Percentiles rank a stretch among this genome's conserved stretches.
phyloP scores from a whole-genome alignment of 2,113 vertebrate genomes.

The Alethe castanea region DNA sequence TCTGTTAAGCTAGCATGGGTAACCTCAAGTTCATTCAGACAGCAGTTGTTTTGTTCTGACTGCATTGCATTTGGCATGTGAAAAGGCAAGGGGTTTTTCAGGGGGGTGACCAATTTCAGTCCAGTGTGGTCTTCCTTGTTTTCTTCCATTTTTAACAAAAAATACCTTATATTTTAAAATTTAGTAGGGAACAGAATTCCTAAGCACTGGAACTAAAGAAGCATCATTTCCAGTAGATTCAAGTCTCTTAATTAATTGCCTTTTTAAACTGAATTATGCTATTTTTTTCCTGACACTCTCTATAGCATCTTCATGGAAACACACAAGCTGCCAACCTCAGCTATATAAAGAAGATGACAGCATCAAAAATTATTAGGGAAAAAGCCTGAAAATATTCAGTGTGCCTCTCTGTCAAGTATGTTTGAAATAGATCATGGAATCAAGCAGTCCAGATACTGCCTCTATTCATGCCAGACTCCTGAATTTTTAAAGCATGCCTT shows the following conservation, averaged over 20 bases:
- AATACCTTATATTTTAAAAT: not conserved
- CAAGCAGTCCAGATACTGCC: not conserved
- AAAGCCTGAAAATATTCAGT: not conserved
- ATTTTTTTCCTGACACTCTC: not conserved
- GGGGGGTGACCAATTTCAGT: not conserved
- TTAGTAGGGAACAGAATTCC: not conserved
- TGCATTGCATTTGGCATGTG: not conserved
- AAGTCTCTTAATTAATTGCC: not conserved
- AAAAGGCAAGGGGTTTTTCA: not conserved
- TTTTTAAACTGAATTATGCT: constrained; percentile 2
- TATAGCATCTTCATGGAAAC: not conserved
- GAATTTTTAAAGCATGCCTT: not conserved
- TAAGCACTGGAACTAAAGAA: not conserved
- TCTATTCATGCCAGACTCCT: not conserved
- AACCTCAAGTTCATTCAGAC: not conserved
- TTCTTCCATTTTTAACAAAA: not conserved
- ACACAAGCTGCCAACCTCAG: not conserved
- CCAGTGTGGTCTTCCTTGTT: not conserved
- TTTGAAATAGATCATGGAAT: not conserved
- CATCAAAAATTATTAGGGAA: not conserved
- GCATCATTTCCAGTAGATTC: not conserved
- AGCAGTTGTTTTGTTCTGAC: not conserved
- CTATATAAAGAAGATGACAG: not conserved
- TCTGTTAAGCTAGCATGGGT: not conserved
- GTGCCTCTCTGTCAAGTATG: not conserved